phyloP scores from a whole-genome alignment of 1,140 invertebrate genomes.

The Hypsibius dujardini region DNA sequence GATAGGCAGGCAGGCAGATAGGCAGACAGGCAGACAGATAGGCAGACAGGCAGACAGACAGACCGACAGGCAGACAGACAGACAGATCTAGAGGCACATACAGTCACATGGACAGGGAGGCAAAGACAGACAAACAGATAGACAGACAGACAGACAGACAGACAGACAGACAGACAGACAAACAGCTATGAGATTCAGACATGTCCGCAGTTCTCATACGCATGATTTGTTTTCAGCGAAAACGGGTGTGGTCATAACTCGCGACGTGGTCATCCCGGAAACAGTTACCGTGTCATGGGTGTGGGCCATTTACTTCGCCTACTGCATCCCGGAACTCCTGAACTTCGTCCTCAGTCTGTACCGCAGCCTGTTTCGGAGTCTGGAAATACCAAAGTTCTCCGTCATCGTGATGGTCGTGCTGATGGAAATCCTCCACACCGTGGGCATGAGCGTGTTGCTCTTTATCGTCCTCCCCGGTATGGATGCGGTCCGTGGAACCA shows the following conservation, averaged over 20 bases:
- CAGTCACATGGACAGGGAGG: no score
- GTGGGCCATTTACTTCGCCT: conserved; percentile 73
- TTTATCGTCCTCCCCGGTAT: conserved; percentile 70
- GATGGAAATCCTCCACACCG: conserved; percentile 65
- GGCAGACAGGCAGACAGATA: no score
- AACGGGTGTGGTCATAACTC: conserved; percentile 26
- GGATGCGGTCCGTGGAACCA: conserved; percentile 74
- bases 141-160: no score
- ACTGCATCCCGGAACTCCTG: conserved; percentile 66
- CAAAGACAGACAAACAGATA: no score
- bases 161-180: no score
- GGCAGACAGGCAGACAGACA: no score
- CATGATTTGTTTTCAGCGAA: conserved; percentile 41
- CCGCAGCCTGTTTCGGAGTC: conserved; percentile 46
- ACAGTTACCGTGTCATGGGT: conserved; percentile 73
- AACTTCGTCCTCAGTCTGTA: neutral
- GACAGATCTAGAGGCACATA: no score
- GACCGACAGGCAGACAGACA: no score
- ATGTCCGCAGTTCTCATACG: conserved; percentile 26
- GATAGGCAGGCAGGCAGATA: no score
- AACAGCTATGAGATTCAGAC: no score
- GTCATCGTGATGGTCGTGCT: conserved; percentile 32
- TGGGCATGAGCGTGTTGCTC: conserved; percentile 63
- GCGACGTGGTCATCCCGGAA: conserved; percentile 32
- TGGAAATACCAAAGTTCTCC: neutral